Conservation (phyloP, 2,888 invertebrate species). For the Apotomis betuletana region DNA sequence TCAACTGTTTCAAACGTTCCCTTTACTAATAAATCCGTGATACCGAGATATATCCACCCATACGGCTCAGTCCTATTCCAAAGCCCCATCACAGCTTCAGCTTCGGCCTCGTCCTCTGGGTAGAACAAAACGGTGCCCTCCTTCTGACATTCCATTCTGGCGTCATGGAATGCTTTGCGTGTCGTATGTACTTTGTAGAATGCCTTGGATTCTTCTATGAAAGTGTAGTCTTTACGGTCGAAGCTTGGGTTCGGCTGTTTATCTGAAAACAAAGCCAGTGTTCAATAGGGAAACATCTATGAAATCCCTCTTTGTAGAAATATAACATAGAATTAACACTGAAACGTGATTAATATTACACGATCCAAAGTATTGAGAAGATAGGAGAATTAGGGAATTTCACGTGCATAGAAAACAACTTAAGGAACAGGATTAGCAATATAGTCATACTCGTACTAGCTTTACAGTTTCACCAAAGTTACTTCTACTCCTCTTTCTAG, state of each 20-base stretch:
- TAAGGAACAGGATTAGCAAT: no score
- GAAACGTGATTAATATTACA: no score
- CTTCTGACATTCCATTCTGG: constrained; percentile 41
- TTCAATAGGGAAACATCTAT: no score
- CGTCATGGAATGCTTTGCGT: constrained; percentile 43
- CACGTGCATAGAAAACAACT: no score
- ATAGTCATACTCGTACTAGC: no score
- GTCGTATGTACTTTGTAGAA: constrained; percentile 46
- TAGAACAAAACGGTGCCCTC: constrained; percentile 47
- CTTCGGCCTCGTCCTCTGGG: constrained; percentile 43
- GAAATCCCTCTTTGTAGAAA: no score
- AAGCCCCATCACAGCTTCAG: constrained; percentile 28
- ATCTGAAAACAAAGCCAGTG: constrained; percentile 36
- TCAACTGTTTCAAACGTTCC: constrained; percentile 61
- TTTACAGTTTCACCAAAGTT: no score
- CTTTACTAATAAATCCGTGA: constrained; percentile 57
- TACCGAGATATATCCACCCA: constrained; percentile 56
- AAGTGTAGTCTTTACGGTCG: constrained; percentile 38
- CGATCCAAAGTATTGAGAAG: no score
- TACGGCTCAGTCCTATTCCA: constrained; percentile 46
- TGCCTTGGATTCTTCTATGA: constrained; percentile 3
- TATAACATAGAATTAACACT: constrained; percentile 38
- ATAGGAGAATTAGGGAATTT: constrained; percentile 42
- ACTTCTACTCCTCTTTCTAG: no score
- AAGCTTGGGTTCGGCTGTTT: constrained; percentile 46